Base-by-base conservation (phyloP, 2,888 invertebrate genomes). In the Petrophora chlorosata region DNA sequence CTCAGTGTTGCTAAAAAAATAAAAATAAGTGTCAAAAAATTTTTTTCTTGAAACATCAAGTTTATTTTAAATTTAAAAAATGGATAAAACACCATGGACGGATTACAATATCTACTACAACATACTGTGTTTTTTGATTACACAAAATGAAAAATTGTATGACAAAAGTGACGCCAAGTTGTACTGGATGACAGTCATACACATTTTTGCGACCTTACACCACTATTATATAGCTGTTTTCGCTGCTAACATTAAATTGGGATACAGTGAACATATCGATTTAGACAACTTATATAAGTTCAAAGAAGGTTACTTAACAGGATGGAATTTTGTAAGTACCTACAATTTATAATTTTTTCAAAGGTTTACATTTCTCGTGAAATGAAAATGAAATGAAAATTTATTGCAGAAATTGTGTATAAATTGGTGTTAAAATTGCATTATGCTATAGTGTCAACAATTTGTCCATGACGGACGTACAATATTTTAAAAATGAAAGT, bases 261-360 rank as follows among this genome's bases (percentile, higher is more conserved):
- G 49, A 0, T 44, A 25, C 0, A 70, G 70, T 42, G 17, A 52
- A 0, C 41, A 65, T 1, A 26, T 58, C 0, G 66, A 79, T 5
- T 53, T 88, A 3, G 64, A 58, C n/a, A 72, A 67, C n/a, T 23
- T 87, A 2, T 73, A 76, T 4, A 72, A 61, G 2, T 85, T 49
- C 29, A 59, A 73, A 1, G 40, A 56, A 5, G 84, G 67, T 1
- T 83, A 76, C 25, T 43, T 87, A 0, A 88, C 86, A 9, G 86
- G 86, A 5, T 88, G 87, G 87, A 86, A 81, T 67, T 82, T 86
- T 58, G 87, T 88, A 33, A 88, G 87, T 87, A 72, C 32, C 40
- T 9, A 34, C 5, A n/a, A n/a, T n/a, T n/a, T n/a, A n/a, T n/a
- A n/a, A n/a, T n/a, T n/a, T n/a, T n/a, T n/a, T n/a, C n/a, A n/a